Evolutionary conservation across 2,797 vertebrate genomes (phyloP), one percentile per base, ranked within the genome.

Genomic region (Melanotaenia pygmaea): DNA sequence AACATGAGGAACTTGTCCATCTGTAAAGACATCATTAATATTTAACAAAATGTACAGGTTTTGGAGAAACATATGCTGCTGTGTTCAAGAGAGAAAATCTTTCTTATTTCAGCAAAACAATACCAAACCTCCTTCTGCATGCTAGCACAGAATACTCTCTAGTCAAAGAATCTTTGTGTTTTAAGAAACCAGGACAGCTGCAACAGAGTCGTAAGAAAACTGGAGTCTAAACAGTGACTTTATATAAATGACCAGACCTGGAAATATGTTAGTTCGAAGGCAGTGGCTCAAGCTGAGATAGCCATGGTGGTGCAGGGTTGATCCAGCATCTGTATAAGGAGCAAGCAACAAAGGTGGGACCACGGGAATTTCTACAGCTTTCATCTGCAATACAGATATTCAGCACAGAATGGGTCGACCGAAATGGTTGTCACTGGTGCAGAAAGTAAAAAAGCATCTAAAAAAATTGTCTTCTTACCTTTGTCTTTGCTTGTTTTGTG

Each of bases 241-340:
- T 1, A n/a, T 35, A 16, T 38, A 22, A 60, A 30, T 54, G 10
- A 54, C 24, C 53, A 54, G 26, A 91, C 87, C 88, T 81, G 86
- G 81, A 72, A 91, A 90, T 24, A 83, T 61, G 69, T 90, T 74
- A 24, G 53, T 58, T 18, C 65, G 70, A 47, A 91, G 82, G 67
- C 63, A 88, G 78, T 69, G 82, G 18, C 87, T 66, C 64, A 90
- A 53, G 50, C 81, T 82, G 59, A 82, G 75, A 69, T 86, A 88
- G 75, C 63, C 50, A 7, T 83, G 78, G 1, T 38, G 56, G 30
- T 32, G 0, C 1, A 0, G 57, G 18, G 47, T 35, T 6, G 85
- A 75, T 38, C 70, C 67, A 13, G 76, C 56, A 69, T 80, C 81
- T 24, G 16, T 3, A 38, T 56, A 84, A 69, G 66, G 83, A 59